phyloP scores from a whole-genome alignment of 2,797 vertebrate genomes.

The Phoeniculus purpureus region DNA sequence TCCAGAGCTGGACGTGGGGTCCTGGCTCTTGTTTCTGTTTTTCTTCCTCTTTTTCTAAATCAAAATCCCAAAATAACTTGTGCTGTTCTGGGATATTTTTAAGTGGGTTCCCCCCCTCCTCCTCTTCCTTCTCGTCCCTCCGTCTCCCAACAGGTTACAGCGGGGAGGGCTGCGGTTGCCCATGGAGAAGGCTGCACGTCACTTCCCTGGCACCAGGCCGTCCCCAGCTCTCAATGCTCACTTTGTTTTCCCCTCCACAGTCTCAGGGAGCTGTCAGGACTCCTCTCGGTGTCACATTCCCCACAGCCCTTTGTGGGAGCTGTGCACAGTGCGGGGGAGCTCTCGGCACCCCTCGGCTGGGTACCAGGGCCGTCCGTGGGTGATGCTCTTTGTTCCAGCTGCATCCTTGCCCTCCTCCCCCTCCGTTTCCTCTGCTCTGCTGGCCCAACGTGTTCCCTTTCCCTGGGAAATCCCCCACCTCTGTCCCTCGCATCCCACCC shows the following conservation, averaged over 20 bases:
- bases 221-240: conserved; percentile 26
- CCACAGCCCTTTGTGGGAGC: background rate
- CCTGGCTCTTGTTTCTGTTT: background rate
- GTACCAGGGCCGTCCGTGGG: rapidly evolving
- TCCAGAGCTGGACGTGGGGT: background rate
- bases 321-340: background rate
- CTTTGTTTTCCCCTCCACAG: background rate
- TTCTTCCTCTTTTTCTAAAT: conserved; percentile 8
- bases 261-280: background rate
- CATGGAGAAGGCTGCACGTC: background rate
- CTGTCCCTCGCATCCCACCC: background rate
- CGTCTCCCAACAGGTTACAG: background rate
- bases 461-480: background rate
- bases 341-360: background rate
- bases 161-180: background rate
- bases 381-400: background rate
- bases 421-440: background rate
- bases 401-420: background rate
- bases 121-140: background rate
- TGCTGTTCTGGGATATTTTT: conserved; percentile 46
- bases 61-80: conserved; percentile 33
- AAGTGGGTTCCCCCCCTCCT: background rate
- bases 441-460: background rate
- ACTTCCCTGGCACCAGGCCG: conserved; percentile 32
- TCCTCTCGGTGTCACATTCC: background rate